Evolutionary conservation across 1,140 invertebrate species (phyloP), one percentile per base, ranked within the genome.

Genomic region (Pristionchus pacificus): DNA sequence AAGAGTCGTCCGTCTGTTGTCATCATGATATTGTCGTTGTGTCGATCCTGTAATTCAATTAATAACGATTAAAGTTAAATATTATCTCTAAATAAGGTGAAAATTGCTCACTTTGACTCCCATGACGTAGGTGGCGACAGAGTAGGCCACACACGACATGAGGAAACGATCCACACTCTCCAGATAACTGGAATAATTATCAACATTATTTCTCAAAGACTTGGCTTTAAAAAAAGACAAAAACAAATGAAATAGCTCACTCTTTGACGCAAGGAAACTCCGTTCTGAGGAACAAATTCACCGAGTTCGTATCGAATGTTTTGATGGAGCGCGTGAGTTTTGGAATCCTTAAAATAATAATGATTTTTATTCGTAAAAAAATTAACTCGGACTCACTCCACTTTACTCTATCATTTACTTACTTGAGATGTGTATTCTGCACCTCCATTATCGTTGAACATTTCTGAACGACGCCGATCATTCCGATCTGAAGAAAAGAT

Each of bases 11-110:
- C 89, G 65, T 90, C 92, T 81, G 90, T 89, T 80, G 93, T 96
- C 6, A 98, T 90, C 97, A 99, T 99, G 76, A 99, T 98, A 84
- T 99, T 99, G 84, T 98, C 95, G 0, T 95, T 94, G 87, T 99
- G 96, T 68, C 97, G 86, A 86, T 98, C 95, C 3, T 65, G 63
- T n/a, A 32, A 32, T 30, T 10, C 27, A 65, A 14, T 32, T 27
- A 29, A 32, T 0, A 10, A 25, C 14, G 24, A 33, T 65, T 49
- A 32, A 15, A 32, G 29, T 1, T 25, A 65, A 33, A 6, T 13
- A 13, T 14, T 24, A 32, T 30, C 38, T 6, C n/a, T n/a, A n/a
- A n/a, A n/a, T n/a, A n/a, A n/a, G n/a, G n/a, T n/a, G n/a, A n/a
- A n/a, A 10, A 49, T 49, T 49, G 6, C 38, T 49, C 24, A 65